Evolutionary conservation across 2,113 vertebrate genomes (phyloP).

Genomic region (Chaenocephalus aceratus): DNA sequence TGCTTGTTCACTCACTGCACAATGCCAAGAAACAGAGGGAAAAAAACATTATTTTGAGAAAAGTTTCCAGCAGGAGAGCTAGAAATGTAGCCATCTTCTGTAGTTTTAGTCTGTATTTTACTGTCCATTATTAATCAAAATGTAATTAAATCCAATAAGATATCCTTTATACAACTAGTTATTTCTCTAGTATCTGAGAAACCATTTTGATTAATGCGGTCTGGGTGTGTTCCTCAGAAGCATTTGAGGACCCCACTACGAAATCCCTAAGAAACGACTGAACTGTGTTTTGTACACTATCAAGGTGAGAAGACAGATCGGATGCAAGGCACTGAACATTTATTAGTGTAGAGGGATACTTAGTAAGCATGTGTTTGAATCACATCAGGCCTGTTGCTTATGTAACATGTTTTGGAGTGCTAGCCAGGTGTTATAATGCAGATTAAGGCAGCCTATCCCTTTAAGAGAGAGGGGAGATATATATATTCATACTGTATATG

Average conservation of each 20-base stretch:
- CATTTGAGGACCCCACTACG: not conserved
- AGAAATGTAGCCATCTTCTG: not conserved
- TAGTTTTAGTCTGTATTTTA: too few species aligned
- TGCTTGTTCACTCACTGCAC: not conserved
- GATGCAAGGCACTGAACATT: not conserved
- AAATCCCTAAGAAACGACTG: not conserved
- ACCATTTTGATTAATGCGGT: not conserved
- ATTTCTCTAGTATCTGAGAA: not conserved
- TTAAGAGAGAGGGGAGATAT: too few species aligned
- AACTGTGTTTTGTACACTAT: not conserved
- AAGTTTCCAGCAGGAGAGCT: not conserved
- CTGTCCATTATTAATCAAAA: too few species aligned
- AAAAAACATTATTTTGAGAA: not conserved
- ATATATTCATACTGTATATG: too few species aligned
- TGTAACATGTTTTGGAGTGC: too few species aligned
- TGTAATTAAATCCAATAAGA: not conserved
- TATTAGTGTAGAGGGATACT: not conserved
- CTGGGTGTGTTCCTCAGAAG: too few species aligned
- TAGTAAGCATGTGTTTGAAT: not conserved
- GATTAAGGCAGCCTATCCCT: too few species aligned
- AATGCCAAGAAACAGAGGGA: not conserved
- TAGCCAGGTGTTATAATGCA: too few species aligned
- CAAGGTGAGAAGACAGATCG: not conserved
- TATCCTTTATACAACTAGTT: not conserved
- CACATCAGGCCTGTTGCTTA: not conserved